These are phyloP conservation scores for Azemiops feae DNA, from an alignment of 2,113 vertebrate species.

Conservation along the genomic window DNA sequence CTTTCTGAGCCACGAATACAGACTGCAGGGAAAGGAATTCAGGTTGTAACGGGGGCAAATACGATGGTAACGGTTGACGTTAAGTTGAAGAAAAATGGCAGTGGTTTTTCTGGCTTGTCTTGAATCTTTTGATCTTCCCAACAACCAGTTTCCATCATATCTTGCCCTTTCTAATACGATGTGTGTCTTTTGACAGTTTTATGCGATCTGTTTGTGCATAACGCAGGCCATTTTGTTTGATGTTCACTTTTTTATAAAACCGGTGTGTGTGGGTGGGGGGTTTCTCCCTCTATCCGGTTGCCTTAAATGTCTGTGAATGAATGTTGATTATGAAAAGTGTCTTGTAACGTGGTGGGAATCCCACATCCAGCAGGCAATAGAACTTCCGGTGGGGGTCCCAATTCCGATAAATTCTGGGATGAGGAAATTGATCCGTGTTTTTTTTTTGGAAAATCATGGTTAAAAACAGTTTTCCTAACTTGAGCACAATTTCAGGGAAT, in stretches of 20 bases:
- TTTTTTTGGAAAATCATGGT: not conserved
- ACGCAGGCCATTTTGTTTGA: conserved; percentile 22
- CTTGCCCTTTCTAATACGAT: conserved; percentile 9
- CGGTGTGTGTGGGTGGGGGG: conserved; percentile 1
- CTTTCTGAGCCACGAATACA: conserved; percentile 25
- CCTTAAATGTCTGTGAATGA: conserved; percentile 78
- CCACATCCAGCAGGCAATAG: conserved; percentile 52
- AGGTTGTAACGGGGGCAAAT: conserved; percentile 60
- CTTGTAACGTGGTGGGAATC: conserved; percentile 58
- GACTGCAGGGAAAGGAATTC: conserved; percentile 63
- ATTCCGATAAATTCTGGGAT: conserved; percentile 22
- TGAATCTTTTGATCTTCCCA: conserved; percentile 47
- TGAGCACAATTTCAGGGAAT: not conserved
- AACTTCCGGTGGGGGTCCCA: conserved; percentile 53
- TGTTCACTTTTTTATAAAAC: conserved; percentile 48
- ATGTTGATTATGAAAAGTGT: conserved; percentile 69
- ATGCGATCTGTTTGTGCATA: conserved; percentile 22
- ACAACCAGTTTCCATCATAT: conserved; percentile 5
- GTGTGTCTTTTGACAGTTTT: not conserved
- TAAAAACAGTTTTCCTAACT: not conserved
- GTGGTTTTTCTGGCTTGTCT: conserved; percentile 31
- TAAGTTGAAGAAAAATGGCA: conserved; percentile 9
- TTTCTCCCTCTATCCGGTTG: conserved; percentile 68
- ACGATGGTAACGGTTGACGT: conserved; percentile 56
- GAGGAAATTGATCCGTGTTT: not conserved